Evolutionary conservation across 1,140 invertebrate species (phyloP), one percentile per base, ranked within the genome.

Genomic region (Orius laevigatus): DNA sequence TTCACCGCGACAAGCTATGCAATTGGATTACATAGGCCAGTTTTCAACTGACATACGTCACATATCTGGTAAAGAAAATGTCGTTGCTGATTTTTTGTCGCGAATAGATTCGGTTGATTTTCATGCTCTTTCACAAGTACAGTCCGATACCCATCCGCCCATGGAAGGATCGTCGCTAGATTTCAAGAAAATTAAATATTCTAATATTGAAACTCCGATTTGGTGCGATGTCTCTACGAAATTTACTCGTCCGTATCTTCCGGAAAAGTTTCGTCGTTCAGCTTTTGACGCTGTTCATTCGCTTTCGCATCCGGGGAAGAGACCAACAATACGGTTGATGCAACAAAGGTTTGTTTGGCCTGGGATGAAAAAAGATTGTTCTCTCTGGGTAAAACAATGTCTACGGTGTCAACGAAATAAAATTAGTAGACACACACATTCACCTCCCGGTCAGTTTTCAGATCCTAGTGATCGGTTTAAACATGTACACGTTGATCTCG

Each of bases 401-500:
- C 5, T 56, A 2, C 25, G 20, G 0, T 55, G 49, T 25, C 50
- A 59, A 46, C 9, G 45, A 25, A 46, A 25, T 25, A 55, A 55
- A 41, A 35, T 55, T 18, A 9, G 19, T 4, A 14, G 47, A 2
- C 46, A 55, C 46, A 46, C 36, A 11, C 5, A 16, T 3, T 10
- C 16, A 5, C 46, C 60, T 2, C 8, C 56, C 11, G 46, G 44
- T 6, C 19, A 45, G 9, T 58, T 63, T 46, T 14, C 47, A 2
- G 53, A 56, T 5, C 57, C 57, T n/a, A 52, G 52, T 18, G 20
- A 41, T 1, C 33, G 62, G 0, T 69, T 70, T 46, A 35, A 55
- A 2, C 62, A 68, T 47, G 53, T 72, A 0, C 65, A 73, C 53
- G 50, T 72, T 0, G 70, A 73, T 55, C 57, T 74, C 1, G 56